phyloP scores from a whole-genome alignment of 2,113 vertebrate genomes.

The Platycercus adscitus region DNA sequence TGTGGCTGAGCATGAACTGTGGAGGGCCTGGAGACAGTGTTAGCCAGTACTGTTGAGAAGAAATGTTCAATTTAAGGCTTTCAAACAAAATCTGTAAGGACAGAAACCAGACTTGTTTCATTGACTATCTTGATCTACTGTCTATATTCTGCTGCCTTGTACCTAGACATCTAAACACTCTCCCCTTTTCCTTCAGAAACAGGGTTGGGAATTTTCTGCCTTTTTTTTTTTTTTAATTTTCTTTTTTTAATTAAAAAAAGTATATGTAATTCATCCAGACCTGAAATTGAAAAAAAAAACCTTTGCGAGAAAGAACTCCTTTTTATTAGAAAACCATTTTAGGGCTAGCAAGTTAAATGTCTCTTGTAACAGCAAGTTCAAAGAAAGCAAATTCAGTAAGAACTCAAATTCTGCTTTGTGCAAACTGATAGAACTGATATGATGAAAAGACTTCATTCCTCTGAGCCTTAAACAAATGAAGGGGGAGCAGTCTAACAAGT shows the following conservation, averaged over 20 bases:
- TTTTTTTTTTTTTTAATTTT: not conserved
- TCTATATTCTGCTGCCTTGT: not conserved
- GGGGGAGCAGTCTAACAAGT: not conserved
- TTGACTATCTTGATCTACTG: not conserved
- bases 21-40: not conserved
- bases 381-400: not conserved
- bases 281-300: not conserved
- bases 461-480: not conserved
- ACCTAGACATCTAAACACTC: not conserved
- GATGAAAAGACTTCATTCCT: not conserved
- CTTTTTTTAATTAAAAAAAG: not conserved
- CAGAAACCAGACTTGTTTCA: not conserved
- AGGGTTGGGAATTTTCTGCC: not conserved
- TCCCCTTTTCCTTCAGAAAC: not conserved
- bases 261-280: not conserved
- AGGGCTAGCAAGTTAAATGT: not conserved
- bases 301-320: not conserved
- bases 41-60: not conserved
- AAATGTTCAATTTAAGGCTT: not conserved
- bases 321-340: not conserved
- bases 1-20: not conserved
- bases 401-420: not conserved
- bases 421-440: not conserved
- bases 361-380: not conserved
- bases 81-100: not conserved